Conservation (phyloP, 1,140 invertebrate genomes). For the Sitophilus oryzae region DNA sequence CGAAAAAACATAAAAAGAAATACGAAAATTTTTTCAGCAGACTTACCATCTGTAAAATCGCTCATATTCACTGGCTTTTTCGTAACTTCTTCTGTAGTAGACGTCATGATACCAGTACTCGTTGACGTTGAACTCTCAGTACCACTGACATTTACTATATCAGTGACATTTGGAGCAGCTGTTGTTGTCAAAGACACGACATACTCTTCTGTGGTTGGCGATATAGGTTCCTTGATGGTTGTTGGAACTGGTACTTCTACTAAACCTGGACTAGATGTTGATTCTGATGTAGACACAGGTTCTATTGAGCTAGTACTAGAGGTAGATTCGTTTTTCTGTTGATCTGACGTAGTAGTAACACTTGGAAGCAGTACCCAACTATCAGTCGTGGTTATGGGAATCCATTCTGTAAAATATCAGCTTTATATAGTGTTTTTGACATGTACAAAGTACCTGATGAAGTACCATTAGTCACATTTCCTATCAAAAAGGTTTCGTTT, state of each 20-base stretch:
- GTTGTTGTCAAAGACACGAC: conserved; percentile 26
- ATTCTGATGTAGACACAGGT: conserved; percentile 28
- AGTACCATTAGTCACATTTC: conserved; percentile 32
- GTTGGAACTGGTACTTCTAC: conserved; percentile 34
- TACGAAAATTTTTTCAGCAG: too few species aligned
- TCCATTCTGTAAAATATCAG: conserved; percentile 32
- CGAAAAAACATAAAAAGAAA: too few species aligned
- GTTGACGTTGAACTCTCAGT: conserved; percentile 9
- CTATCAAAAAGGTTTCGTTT: conserved; percentile 5
- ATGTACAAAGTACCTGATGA: too few species aligned
- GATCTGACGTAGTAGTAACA: conserved; percentile 29
- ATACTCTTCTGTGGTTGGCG: neutral
- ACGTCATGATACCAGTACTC: neutral
- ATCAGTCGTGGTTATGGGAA: conserved; percentile 48
- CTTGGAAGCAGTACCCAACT: conserved; percentile 57
- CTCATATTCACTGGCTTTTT: conserved; percentile 54
- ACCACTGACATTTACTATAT: conserved; percentile 7
- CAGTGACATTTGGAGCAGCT: conserved; percentile 23
- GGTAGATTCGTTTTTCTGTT: conserved; percentile 13
- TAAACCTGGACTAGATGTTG: conserved; percentile 26
- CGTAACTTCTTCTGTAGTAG: conserved; percentile 9
- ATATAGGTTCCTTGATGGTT: conserved; percentile 26
- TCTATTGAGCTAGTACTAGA: conserved; percentile 12
- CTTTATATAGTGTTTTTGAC: conserved; percentile 1
- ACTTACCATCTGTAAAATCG: conserved; percentile 60